Conservation (phyloP, 2,797 vertebrate genomes). For the Rhinoraja longicauda region DNA sequence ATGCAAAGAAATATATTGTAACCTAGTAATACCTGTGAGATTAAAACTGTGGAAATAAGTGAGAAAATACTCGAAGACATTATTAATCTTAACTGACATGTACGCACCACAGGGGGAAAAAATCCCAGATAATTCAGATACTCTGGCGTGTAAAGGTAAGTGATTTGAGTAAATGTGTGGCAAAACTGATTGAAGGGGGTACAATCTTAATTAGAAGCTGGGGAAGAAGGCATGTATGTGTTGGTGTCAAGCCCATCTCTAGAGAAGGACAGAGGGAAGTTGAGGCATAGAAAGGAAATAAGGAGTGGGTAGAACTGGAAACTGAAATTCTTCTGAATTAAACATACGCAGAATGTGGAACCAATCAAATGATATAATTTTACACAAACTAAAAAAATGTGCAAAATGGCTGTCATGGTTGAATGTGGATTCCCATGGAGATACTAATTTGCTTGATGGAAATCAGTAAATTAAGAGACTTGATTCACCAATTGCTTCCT, state of each 20-base stretch:
- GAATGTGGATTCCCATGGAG: not conserved
- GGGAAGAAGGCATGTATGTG: not conserved
- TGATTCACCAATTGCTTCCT: not conserved
- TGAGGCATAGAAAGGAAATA: not conserved
- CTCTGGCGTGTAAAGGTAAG: not conserved
- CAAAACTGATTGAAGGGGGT: not conserved
- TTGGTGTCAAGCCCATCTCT: not conserved
- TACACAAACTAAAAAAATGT: too few species aligned
- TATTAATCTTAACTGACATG: too few species aligned
- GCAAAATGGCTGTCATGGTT: not conserved
- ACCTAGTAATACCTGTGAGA: not conserved
- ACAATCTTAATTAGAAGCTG: not conserved
- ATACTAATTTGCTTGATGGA: not conserved
- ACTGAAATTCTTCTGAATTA: not conserved
- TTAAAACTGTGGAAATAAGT: not conserved
- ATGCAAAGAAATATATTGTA: not conserved
- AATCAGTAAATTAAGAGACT: not conserved
- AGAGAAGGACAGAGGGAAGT: not conserved
- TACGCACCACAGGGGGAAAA: too few species aligned
- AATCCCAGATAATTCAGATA: not conserved
- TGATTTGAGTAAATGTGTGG: not conserved
- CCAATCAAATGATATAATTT: not conserved
- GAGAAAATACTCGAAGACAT: too few species aligned
- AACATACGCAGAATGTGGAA: not conserved
- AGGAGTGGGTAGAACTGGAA: not conserved